phyloP scores from a whole-genome alignment of 2,113 vertebrate genomes.

The Panurus biarmicus region DNA sequence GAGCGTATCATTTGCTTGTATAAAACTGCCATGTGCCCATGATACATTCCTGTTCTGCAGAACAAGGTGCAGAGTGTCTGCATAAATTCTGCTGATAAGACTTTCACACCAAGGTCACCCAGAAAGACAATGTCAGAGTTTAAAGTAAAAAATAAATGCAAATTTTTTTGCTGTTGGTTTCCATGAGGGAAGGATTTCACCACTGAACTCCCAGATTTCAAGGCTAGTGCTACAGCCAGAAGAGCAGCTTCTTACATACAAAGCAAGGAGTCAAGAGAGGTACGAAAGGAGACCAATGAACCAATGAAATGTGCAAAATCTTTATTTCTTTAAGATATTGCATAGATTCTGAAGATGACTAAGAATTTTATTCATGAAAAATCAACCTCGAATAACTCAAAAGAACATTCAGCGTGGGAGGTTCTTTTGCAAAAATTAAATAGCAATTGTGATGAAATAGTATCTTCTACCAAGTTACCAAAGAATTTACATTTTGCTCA shows the following conservation, averaged over 20 bases:
- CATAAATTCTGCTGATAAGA: neutral
- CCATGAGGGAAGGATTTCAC: neutral
- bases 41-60: neutral
- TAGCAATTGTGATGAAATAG: slow-evolving; percentile 51
- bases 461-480: slow-evolving; percentile 32
- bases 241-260: neutral
- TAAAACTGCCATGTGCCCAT: fast-evolving
- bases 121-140: neutral
- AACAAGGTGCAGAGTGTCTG: neutral
- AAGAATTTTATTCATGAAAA: slow-evolving; percentile 64
- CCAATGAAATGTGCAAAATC: neutral
- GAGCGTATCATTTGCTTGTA: fast-evolving
- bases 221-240: neutral
- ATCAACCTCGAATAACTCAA: slow-evolving; percentile 53
- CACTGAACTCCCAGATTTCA: neutral
- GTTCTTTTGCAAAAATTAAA: slow-evolving; percentile 56
- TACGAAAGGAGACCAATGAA: neutral
- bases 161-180: neutral
- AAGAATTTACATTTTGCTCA: slow-evolving; percentile 49
- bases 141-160: neutral
- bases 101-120: neutral
- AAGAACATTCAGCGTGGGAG: slow-evolving; percentile 47
- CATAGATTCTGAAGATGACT: slow-evolving; percentile 46
- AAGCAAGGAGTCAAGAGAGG: neutral
- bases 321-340: slow-evolving; percentile 7